These are phyloP conservation scores for Tachuris rubrigastra DNA, from an alignment of 2,113 vertebrate genomes.

Conservation along the genomic window DNA sequence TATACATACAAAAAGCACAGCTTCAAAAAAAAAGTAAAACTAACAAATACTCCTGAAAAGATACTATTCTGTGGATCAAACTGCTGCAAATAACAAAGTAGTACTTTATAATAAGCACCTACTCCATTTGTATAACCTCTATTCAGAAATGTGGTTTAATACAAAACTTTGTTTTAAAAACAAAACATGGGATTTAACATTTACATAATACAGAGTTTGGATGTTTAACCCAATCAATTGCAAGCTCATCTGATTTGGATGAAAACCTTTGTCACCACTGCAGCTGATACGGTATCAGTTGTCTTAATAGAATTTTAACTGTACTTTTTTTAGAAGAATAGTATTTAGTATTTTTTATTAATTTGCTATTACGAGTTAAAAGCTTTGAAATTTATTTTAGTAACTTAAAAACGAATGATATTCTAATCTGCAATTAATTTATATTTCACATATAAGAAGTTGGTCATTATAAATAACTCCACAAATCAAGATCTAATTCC, in stretches of 20 bases:
- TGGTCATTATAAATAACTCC: background rate
- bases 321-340: background rate
- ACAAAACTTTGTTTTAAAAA: background rate
- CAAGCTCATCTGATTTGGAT: background rate
- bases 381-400: background rate
- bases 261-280: background rate
- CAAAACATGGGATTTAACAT: background rate
- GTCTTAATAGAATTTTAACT: background rate
- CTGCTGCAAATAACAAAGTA: background rate
- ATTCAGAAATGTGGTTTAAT: background rate
- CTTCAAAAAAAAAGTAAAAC: constrained; percentile 10
- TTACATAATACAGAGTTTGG: background rate
- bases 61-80: background rate
- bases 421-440: background rate
- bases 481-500: background rate
- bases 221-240: background rate
- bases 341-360: background rate
- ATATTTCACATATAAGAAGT: background rate
- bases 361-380: background rate
- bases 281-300: background rate
- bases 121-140: background rate
- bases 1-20: constrained; percentile 14
- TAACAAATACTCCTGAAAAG: constrained; percentile 1
- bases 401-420: background rate
- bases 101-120: background rate